phyloP scores from a whole-genome alignment of 2,888 invertebrate genomes.

The Escarpia spicata region DNA sequence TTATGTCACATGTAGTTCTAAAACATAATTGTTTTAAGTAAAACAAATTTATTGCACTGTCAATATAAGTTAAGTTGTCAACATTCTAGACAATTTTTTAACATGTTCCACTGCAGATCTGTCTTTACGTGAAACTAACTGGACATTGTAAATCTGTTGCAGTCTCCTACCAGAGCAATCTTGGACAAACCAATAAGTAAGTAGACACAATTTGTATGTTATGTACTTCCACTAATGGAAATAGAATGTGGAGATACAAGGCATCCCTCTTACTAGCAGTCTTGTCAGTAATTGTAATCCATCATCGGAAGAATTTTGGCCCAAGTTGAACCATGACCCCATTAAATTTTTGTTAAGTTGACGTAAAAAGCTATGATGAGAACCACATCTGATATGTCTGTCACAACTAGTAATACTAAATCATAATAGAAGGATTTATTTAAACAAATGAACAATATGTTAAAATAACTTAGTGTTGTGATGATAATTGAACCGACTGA shows the following conservation, averaged over 20 bases:
- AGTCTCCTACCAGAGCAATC: conserved; percentile 3
- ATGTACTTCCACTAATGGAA: neutral
- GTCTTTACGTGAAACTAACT: neutral
- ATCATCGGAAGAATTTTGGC: no score
- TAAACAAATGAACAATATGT: no score
- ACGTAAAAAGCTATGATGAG: no score
- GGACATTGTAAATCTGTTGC: conserved; percentile 1
- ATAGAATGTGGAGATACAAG: neutral
- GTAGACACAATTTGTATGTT: neutral
- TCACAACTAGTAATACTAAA: no score
- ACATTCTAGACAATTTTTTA: neutral
- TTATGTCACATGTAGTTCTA: neutral
- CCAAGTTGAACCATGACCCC: no score
- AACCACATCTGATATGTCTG: no score
- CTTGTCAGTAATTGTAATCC: no score
- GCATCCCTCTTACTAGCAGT: no score
- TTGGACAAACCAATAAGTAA: conserved; percentile 3
- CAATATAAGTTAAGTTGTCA: neutral
- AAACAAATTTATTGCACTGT: neutral
- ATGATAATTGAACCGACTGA: no score
- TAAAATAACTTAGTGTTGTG: no score
- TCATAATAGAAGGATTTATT: no score
- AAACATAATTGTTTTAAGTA: neutral
- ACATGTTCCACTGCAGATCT: neutral
- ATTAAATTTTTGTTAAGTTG: no score